Conservation (phyloP, 30 jellyfish, hydroid and myxozoan genomes). For the Hydractinia symbiolongicarpus region DNA sequence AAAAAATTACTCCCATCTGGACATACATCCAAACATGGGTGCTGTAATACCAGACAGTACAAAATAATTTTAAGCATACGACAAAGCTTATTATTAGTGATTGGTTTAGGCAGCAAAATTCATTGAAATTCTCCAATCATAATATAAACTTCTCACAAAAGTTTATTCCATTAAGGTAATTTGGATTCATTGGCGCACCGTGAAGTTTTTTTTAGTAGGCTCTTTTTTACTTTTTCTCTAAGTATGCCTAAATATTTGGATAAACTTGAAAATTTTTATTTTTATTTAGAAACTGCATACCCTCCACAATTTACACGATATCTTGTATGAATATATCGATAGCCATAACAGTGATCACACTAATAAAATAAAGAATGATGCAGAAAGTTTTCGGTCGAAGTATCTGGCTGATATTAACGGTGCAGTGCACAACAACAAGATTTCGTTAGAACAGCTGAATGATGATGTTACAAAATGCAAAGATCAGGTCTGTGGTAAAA, state of each 20-base stretch:
- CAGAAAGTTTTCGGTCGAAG: not conserved
- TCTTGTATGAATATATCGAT: not conserved
- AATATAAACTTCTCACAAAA: not conserved
- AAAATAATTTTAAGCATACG: no score
- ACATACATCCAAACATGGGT: no score
- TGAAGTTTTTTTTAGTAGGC: not conserved
- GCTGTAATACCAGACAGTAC: no score
- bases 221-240: not conserved
- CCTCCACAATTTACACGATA: constrained; percentile 18
- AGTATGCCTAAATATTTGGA: not conserved
- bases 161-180: not conserved
- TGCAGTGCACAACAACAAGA: not conserved
- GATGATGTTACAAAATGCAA: constrained; percentile 6
- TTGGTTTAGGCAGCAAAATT: no score
- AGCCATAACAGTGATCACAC: not conserved
- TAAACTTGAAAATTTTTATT: no score
- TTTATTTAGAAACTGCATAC: constrained; percentile 33
- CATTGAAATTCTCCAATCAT: not conserved
- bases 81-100: no score
- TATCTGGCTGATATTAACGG: constrained; percentile 1
- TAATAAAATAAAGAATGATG: not conserved
- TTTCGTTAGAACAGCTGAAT: not conserved
- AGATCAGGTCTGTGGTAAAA: constrained; percentile 9
- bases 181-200: not conserved
- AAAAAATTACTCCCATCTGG: no score